phyloP scores from a whole-genome alignment of 1,140 invertebrate genomes.

The Sycophaga agraensis region DNA sequence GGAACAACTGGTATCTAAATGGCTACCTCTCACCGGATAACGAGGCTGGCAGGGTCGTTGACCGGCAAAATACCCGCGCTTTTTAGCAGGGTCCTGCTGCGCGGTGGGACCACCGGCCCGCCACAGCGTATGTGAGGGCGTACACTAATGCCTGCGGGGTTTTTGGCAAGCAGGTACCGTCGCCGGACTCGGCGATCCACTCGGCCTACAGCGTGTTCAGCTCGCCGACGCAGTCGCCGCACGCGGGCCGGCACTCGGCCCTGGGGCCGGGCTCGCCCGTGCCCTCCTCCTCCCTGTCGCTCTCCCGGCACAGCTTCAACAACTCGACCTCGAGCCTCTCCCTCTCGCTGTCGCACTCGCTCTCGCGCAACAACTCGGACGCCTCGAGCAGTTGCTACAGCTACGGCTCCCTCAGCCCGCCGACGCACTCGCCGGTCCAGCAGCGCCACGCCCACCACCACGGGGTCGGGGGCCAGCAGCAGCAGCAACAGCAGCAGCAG shows the following conservation, averaged over 20 bases:
- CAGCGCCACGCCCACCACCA: conserved; percentile 49
- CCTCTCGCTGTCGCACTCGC: conserved; percentile 71
- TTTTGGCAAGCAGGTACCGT: conserved; percentile 52
- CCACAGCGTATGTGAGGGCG: too few relatives aligned
- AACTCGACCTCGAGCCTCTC: conserved; percentile 56
- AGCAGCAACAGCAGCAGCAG: conserved; percentile 49
- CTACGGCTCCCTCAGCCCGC: conserved; percentile 72
- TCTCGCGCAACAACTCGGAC: conserved; percentile 87
- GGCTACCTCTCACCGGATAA: too few relatives aligned
- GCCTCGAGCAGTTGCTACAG: conserved; percentile 84
- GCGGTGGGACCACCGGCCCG: too few relatives aligned
- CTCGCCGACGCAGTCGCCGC: conserved; percentile 82
- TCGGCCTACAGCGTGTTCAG: conserved; percentile 79
- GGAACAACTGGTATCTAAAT: too few relatives aligned
- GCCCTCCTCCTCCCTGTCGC: conserved; percentile 55
- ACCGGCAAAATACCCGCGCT: too few relatives aligned
- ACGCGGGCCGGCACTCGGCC: conserved; percentile 76
- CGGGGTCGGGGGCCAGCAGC: conserved; percentile 47
- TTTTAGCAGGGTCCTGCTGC: too few relatives aligned
- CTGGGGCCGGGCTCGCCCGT: conserved; percentile 58
- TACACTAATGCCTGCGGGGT: too few relatives aligned
- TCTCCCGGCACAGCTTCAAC: conserved; percentile 56
- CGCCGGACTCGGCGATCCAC: conserved; percentile 83
- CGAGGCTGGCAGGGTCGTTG: too few relatives aligned
- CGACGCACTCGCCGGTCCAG: conserved; percentile 85